These are phyloP conservation scores for Ceratotherium simum DNA, from an alignment of 2,113 vertebrate species.

Conservation along the genomic window DNA sequence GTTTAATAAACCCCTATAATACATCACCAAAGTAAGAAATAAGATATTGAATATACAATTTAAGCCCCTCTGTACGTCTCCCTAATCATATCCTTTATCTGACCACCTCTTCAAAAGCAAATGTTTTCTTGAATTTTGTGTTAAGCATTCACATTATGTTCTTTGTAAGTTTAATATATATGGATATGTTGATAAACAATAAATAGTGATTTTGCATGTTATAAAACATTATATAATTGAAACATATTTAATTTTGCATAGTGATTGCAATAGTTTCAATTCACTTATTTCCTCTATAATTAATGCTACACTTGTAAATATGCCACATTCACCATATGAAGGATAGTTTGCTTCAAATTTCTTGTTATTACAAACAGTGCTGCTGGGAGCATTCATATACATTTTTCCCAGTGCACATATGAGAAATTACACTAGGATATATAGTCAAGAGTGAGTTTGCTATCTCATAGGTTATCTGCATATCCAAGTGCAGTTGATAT, in stretches of 20 bases:
- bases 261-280: not conserved
- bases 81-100: not conserved
- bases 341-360: not conserved
- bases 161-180: not conserved
- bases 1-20: not conserved
- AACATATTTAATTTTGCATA: not conserved
- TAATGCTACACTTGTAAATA: not conserved
- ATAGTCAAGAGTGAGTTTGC: not conserved
- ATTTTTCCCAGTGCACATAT: not conserved
- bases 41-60: not conserved
- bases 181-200: not conserved
- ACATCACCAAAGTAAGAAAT: not conserved
- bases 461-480: not conserved
- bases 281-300: slow-evolving; percentile 2
- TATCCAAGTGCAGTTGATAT: not conserved
- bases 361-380: not conserved
- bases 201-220: not conserved
- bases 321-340: not conserved
- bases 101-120: not conserved
- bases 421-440: not conserved
- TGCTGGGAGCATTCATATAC: not conserved
- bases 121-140: not conserved
- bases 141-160: not conserved
- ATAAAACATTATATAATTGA: not conserved
- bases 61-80: not conserved